Evolutionary conservation across 2,888 invertebrate species (phyloP).

Genomic region (Scaptomyza parva): DNA sequence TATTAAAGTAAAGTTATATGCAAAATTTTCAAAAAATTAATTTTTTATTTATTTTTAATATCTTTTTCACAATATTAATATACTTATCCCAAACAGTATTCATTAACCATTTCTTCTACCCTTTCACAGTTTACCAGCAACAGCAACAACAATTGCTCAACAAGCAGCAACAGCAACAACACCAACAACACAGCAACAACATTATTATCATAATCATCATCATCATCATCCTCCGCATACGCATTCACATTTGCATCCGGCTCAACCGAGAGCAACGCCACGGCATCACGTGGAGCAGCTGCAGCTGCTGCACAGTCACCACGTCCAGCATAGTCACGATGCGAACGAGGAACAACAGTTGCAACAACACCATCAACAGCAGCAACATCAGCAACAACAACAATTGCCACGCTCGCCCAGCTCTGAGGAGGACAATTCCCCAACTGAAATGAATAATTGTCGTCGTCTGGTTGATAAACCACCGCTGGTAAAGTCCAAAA

Average conservation of each 20-base stretch:
- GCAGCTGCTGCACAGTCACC: slow-evolving; percentile 72
- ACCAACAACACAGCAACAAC: slow-evolving; percentile 36
- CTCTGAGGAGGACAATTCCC: slow-evolving; percentile 95
- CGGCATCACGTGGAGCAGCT: slow-evolving; percentile 71
- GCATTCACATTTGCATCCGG: slow-evolving; percentile 51
- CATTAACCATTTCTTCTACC: not conserved
- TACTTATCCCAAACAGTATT: slow-evolving; percentile 8
- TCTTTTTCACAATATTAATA: not conserved
- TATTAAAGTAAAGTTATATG: too few species aligned
- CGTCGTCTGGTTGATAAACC: slow-evolving; percentile 92
- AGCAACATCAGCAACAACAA: slow-evolving; percentile 33
- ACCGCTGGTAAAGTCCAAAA: slow-evolving; percentile 87
- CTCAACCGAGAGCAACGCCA: slow-evolving; percentile 40
- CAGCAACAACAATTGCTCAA: slow-evolving; percentile 41
- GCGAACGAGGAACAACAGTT: slow-evolving; percentile 44
- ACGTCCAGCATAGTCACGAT: slow-evolving; percentile 43
- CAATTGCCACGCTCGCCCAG: slow-evolving; percentile 85
- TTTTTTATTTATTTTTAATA: too few species aligned
- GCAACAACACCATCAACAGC: slow-evolving; percentile 24
- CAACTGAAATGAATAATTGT: slow-evolving; percentile 94
- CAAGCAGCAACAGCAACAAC: slow-evolving; percentile 2
- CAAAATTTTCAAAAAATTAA: too few species aligned
- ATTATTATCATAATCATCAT: slow-evolving; percentile 61
- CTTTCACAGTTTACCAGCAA: slow-evolving; percentile 15
- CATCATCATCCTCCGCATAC: slow-evolving; percentile 50